Percentiles rank a stretch among this genome's conserved stretches.
Conservation (phyloP, 2,888 invertebrate species). For the Notocelia uddmanniana region DNA sequence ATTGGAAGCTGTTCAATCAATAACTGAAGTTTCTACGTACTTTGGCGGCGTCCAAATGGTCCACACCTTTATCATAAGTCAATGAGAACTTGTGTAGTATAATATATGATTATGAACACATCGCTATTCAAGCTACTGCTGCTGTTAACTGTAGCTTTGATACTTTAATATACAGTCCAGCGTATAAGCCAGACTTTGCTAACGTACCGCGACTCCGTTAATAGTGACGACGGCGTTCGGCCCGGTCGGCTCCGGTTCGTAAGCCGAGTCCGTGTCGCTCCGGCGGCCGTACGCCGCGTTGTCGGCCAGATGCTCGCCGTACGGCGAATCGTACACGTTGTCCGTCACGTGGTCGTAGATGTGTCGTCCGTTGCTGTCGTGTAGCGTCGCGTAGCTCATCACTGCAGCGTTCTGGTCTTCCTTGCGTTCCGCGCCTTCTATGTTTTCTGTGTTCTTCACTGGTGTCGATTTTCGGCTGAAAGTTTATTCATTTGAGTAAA, state of each 20-base stretch:
- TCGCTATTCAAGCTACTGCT: too few relatives aligned
- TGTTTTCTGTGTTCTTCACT: constrained; percentile 95
- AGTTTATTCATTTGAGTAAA: constrained; percentile 36
- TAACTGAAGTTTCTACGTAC: too few relatives aligned
- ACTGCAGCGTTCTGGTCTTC: constrained; percentile 95
- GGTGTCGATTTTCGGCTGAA: constrained; percentile 93
- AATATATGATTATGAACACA: too few relatives aligned
- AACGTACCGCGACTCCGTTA: constrained; percentile 95
- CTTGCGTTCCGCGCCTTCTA: constrained; percentile 94
- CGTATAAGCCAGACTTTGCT: not conserved
- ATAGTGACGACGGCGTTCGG: constrained; percentile 90
- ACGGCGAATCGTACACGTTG: constrained; percentile 91
- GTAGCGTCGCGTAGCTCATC: constrained; percentile 94
- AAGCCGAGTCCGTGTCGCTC: constrained; percentile 81
- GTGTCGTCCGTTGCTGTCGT: constrained; percentile 87
- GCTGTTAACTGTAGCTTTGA: not conserved
- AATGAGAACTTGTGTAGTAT: too few relatives aligned
- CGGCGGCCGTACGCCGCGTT: constrained; percentile 78
- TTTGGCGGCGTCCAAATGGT: too few relatives aligned
- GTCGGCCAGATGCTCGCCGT: constrained; percentile 86
- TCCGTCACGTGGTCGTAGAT: constrained; percentile 86
- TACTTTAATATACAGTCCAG: not conserved
- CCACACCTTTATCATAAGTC: too few relatives aligned
- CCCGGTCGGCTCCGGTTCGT: constrained; percentile 89
- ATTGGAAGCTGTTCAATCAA: too few relatives aligned